These are phyloP conservation scores for Sesia bembeciformis DNA, from an alignment of 2,888 invertebrate genomes.

Conservation along the genomic window DNA sequence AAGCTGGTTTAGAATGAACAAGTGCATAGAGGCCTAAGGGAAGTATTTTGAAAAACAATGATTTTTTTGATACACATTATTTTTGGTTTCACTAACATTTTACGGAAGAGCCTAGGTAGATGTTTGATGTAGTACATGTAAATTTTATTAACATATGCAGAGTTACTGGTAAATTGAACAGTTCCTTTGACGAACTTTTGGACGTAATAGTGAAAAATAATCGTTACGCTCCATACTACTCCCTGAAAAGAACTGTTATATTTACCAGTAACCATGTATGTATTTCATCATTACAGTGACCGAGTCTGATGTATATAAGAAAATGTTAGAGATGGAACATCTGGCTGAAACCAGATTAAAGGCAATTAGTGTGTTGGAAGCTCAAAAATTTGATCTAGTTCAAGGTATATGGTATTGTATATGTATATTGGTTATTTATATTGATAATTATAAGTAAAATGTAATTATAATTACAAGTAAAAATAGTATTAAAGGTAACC, in stretches of 20 bases:
- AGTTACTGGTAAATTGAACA: too few species aligned
- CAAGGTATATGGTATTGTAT: constrained; percentile 66
- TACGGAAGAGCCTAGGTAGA: not conserved
- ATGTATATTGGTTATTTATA: not conserved
- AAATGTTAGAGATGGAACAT: constrained; percentile 60
- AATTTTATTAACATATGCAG: not conserved
- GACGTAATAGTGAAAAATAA: too few species aligned
- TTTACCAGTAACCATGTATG: too few species aligned
- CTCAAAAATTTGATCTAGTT: constrained; percentile 79
- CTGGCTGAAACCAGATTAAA: constrained; percentile 71
- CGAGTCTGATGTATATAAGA: constrained; percentile 66
- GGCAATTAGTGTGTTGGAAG: constrained; percentile 75
- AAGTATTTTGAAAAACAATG: too few species aligned
- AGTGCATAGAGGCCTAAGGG: too few species aligned
- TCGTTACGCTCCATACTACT: too few species aligned
- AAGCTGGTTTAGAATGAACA: too few species aligned
- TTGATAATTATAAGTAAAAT: not conserved
- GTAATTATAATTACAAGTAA: not conserved
- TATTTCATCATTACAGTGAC: constrained; percentile 43
- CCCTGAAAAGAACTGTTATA: too few species aligned
- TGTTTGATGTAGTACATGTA: not conserved
- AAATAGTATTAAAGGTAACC: too few species aligned
- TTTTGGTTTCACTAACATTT: too few species aligned
- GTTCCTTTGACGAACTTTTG: too few species aligned
- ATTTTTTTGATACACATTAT: too few species aligned